Base-by-base conservation (phyloP, 2,888 invertebrate species). In the Ichneumoninae sp. region DNA sequence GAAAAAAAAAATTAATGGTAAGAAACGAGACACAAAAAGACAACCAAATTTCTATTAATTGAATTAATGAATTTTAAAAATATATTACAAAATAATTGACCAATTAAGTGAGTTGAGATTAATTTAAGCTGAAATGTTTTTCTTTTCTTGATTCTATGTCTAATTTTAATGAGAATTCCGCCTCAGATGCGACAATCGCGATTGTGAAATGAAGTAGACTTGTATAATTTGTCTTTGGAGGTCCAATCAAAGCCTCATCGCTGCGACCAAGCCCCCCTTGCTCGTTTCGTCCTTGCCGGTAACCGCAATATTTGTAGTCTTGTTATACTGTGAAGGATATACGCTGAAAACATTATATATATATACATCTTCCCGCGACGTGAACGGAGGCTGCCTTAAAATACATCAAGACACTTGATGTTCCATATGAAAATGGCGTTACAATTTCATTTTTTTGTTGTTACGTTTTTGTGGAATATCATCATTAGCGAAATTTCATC, bases 341-440 rank as follows among this genome's bases (percentile, higher is more conserved):
- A 66, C 71, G 57, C 75, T 76, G 80, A 77, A 77, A 66, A 57
- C 62, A 50, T 40, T 40, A 40, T 16, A 47, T 3, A 44, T 44
- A 47, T 47, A 47, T 47, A 47, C 36, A 83, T 80, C 83, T 80
- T 83, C 75, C 80, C 71, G 70, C 80, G 76, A 79, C 65, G 70
- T 30, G 50, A 60, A 83, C 50, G 60, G 52, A 80, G 72, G 52
- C 76, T 83, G 76, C 80, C 76, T 80, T 77, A 80, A 77, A 70
- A 70, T 65, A 62, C 60, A 80, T 80, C 75, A 69, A 36, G 57
- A 80, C 69, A 26, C 80, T 74, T 60, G 69, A 75, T 75, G 36
- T 62, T 74, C 62, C 74, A 69, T 62, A 76, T 70, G 33, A 50
- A 75, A 76, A 52, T 76, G 70, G 62, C 70, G 33, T 76, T 74